These are phyloP conservation scores for Lampris megalopsis DNA, from an alignment of 2,113 vertebrate species.

Conservation along the genomic window DNA sequence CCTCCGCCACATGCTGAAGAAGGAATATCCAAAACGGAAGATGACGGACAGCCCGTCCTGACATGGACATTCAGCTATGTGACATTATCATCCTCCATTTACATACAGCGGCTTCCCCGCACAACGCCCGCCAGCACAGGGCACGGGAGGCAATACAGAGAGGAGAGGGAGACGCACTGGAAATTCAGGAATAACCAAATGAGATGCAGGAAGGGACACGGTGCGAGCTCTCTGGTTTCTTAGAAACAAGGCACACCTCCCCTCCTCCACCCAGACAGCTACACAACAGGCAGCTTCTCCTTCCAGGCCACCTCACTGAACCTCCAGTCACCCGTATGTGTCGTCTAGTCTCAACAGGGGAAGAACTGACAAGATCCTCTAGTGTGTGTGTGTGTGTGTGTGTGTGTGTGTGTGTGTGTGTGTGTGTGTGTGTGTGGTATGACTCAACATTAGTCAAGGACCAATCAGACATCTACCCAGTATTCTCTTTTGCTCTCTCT, in stretches of 20 bases:
- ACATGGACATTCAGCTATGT: background rate
- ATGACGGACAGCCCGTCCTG: too few relatives aligned
- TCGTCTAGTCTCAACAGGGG: conserved; percentile 45
- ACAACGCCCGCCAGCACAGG: background rate
- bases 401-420: too few relatives aligned
- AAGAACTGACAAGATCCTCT: conserved; percentile 39
- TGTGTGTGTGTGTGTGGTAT: too few relatives aligned
- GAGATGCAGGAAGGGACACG: background rate
- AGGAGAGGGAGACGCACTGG: background rate
- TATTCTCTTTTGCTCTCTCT: background rate
- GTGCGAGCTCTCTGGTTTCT: conserved; percentile 18
- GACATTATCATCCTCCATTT: background rate
- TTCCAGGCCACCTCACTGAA: conserved; percentile 43
- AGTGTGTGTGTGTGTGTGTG: conserved; percentile 3
- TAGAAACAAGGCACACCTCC: conserved; percentile 19
- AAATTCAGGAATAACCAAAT: background rate
- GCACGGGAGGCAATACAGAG: background rate
- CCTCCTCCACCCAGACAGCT: background rate
- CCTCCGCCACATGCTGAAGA: too few relatives aligned
- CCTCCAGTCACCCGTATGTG: conserved; percentile 40
- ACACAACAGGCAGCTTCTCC: conserved; percentile 34
- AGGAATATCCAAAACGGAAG: too few relatives aligned
- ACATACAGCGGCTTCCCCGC: background rate
- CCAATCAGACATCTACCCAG: too few relatives aligned
- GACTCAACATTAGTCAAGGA: too few relatives aligned